These are phyloP conservation scores for Grallaria varia DNA, from an alignment of 2,113 vertebrate genomes.

Conservation along the genomic window DNA sequence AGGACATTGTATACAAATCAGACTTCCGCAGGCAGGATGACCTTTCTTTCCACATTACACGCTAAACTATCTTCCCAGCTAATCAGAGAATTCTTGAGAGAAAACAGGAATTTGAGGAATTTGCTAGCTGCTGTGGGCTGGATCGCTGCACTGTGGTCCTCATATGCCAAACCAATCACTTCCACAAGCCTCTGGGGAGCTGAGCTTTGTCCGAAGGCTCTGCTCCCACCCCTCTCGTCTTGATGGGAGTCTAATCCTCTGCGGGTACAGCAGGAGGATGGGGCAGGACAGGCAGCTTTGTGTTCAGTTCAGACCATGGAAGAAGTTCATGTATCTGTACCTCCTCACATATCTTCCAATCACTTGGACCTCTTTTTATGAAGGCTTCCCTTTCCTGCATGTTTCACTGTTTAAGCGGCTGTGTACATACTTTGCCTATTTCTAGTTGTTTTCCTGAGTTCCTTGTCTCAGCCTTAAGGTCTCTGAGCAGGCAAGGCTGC, in stretches of 20 bases:
- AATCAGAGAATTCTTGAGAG: conserved; percentile 70
- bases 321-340: not conserved
- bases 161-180: conserved; percentile 48
- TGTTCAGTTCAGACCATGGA: not conserved
- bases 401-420: not conserved
- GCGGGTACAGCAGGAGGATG: fast-evolving
- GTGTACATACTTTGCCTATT: not conserved
- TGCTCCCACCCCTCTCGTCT: not conserved
- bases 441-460: not conserved
- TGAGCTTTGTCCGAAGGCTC: not conserved
- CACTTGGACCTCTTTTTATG: not conserved
- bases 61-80: conserved; percentile 68
- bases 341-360: not conserved
- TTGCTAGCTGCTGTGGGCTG: conserved; percentile 12
- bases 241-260: not conserved
- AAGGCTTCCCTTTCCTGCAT: not conserved
- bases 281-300: not conserved
- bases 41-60: conserved; percentile 61
- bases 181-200: not conserved
- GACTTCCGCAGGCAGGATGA: conserved; percentile 61
- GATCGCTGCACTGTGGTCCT: not conserved
- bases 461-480: not conserved
- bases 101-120: conserved; percentile 68
- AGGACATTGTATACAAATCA: conserved; percentile 48
- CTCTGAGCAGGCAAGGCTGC: not conserved